phyloP scores from a whole-genome alignment of 2,888 invertebrate species.

The Argyresthia goedartella region DNA sequence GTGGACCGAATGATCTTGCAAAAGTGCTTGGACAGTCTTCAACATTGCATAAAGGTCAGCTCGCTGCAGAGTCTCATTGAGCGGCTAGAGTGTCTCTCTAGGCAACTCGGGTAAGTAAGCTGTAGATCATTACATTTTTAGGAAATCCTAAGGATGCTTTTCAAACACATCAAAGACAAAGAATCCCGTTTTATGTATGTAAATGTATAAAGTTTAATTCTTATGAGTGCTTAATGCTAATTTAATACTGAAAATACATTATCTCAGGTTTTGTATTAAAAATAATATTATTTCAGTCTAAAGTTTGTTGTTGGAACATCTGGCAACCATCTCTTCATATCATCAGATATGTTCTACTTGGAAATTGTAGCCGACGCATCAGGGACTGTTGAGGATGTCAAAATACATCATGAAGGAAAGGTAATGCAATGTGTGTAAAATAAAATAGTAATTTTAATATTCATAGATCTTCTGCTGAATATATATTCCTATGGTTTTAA shows the following conservation, averaged over 20 bases:
- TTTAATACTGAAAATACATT: not conserved
- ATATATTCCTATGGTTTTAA: no score
- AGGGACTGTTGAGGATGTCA: conserved; percentile 90
- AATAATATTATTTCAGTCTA: conserved; percentile 64
- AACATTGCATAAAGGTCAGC: conserved; percentile 94
- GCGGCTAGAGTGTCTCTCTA: conserved; percentile 89
- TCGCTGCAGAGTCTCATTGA: conserved; percentile 93
- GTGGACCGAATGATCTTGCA: conserved; percentile 89
- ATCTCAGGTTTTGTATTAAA: no score
- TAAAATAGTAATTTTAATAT: not conserved
- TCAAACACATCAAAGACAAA: not conserved
- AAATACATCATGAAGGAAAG: conserved; percentile 92
- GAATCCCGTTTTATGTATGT: no score
- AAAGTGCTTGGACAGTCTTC: conserved; percentile 91
- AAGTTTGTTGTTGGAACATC: conserved; percentile 89
- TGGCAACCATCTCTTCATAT: conserved; percentile 88
- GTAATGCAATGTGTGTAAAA: conserved; percentile 24
- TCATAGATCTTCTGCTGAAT: no score
- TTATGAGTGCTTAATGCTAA: not conserved
- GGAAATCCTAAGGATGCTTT: not conserved
- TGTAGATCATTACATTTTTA: not conserved
- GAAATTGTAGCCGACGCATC: conserved; percentile 89
- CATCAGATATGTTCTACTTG: conserved; percentile 96
- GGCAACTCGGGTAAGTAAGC: conserved; percentile 82
- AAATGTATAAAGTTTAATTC: no score